Conservation (phyloP, 2,888 invertebrate genomes). For the Platyscelio sp. region DNA sequence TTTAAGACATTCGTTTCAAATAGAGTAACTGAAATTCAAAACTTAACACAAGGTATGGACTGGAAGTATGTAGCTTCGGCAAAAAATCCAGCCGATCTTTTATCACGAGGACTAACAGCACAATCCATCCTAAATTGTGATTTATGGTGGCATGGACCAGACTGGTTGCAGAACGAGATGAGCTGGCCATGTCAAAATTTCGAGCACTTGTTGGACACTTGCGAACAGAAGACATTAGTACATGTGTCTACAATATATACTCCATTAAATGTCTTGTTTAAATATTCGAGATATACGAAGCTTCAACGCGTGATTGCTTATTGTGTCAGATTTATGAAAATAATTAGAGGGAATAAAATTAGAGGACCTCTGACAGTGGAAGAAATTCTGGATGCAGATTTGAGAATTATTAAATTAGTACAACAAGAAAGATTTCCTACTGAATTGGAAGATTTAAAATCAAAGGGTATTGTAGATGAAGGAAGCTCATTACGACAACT, state of each 20-base stretch:
- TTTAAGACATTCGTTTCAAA: conserved; percentile 63
- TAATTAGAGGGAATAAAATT: background rate
- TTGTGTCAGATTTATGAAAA: conserved; percentile 14
- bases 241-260: background rate
- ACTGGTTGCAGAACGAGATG: background rate
- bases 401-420: conserved; percentile 7
- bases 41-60: background rate
- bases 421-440: conserved; percentile 5
- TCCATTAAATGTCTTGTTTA: background rate
- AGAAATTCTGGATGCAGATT: conserved; percentile 4
- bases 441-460: conserved; percentile 1
- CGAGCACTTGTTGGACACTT: background rate
- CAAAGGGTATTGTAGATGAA: conserved; percentile 1
- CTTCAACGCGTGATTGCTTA: conserved; percentile 32
- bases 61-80: conserved; percentile 17
- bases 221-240: background rate
- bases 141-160: conserved; percentile 31
- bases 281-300: conserved; percentile 15
- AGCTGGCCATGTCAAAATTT: conserved; percentile 11
- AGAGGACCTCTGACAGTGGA: conserved; percentile 9
- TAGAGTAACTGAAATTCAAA: conserved; percentile 60
- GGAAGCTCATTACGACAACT: background rate
- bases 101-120: conserved; percentile 9
- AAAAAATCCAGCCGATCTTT: conserved; percentile 23
- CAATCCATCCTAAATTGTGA: background rate